Evolutionary conservation across 2,113 vertebrate genomes (phyloP).

Genomic region (Camarhynchus parvulus): DNA sequence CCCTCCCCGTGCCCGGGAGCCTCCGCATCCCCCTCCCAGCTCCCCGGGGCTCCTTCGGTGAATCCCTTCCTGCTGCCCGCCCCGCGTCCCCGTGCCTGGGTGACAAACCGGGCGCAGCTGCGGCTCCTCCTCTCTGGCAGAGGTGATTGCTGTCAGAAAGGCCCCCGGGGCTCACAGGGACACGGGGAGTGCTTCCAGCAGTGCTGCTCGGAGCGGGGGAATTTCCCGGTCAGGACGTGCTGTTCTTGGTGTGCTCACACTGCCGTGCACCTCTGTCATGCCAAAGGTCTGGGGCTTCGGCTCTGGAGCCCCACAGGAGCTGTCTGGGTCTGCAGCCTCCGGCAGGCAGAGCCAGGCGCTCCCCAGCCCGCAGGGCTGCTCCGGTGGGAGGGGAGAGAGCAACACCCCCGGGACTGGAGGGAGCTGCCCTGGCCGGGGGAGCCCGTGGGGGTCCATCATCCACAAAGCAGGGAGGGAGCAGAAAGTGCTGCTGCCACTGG

Average conservation of each 20-base stretch:
- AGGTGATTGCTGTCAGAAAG: background rate
- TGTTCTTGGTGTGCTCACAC: background rate
- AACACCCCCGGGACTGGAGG: accelerated
- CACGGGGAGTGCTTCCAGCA: accelerated
- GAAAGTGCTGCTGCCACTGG: accelerated
- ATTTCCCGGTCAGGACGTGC: accelerated
- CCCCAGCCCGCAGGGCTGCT: background rate
- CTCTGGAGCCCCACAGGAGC: accelerated
- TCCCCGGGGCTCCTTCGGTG: accelerated
- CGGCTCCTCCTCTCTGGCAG: background rate
- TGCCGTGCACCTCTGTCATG: background rate
- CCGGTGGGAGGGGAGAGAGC: background rate
- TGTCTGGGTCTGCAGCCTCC: background rate
- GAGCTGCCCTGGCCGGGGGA: background rate
- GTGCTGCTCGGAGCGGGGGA: accelerated
- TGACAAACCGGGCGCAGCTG: background rate
- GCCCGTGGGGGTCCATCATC: background rate
- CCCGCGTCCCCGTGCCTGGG: accelerated
- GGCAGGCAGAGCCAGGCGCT: background rate
- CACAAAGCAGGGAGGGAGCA: accelerated
- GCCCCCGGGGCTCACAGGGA: background rate
- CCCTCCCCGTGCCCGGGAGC: background rate
- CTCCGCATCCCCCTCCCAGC: background rate
- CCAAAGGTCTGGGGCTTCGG: background rate
- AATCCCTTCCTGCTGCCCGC: background rate